These are phyloP conservation scores for Halocaridina rubra DNA, from an alignment of 2,888 invertebrate species.

Conservation along the genomic window DNA sequence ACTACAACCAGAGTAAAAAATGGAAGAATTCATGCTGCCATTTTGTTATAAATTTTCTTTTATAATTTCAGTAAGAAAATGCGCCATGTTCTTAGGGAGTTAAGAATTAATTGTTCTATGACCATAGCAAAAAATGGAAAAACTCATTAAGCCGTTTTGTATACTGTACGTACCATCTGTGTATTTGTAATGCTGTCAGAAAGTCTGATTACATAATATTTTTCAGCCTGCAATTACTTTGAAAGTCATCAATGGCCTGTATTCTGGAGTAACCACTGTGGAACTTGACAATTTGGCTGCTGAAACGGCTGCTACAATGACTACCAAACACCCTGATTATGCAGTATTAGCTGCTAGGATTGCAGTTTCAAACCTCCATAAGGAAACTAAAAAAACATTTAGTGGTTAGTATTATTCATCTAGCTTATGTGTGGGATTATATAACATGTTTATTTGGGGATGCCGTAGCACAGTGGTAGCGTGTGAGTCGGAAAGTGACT, in stretches of 20 bases:
- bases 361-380: slow-evolving; percentile 96
- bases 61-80: no score
- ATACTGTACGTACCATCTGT: no score
- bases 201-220: no score
- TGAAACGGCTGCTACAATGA: slow-evolving; percentile 98
- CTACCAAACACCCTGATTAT: slow-evolving; percentile 97
- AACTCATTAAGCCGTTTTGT: no score
- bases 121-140: no score
- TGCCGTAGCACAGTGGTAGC: background rate
- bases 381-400: slow-evolving; percentile 95
- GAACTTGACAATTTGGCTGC: slow-evolving; percentile 98
- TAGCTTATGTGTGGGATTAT: background rate
- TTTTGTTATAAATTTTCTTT: no score
- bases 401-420: slow-evolving; percentile 74
- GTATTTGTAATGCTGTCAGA: no score
- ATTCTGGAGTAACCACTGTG: slow-evolving; percentile 95
- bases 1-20: no score
- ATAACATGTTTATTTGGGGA: slow-evolving; percentile 2
- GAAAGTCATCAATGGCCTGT: slow-evolving; percentile 94
- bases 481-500: no score
- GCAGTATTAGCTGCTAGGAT: slow-evolving; percentile 80
- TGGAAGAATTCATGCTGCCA: no score
- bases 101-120: no score
- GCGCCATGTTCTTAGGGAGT: no score
- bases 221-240: slow-evolving; percentile 82